Base-by-base conservation (phyloP, 2,888 invertebrate genomes). In the Chrysomela aeneicollis region DNA sequence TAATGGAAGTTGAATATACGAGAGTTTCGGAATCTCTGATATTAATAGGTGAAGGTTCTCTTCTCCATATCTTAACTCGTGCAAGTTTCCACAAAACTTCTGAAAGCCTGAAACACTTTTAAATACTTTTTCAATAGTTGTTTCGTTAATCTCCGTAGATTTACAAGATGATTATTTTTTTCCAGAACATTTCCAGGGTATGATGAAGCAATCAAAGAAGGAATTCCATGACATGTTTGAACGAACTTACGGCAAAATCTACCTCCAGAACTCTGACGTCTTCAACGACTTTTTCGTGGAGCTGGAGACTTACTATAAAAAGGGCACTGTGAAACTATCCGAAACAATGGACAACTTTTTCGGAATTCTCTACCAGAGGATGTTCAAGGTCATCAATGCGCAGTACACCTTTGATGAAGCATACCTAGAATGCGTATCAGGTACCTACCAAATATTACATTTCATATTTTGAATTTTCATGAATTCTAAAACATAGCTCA, bases 161-260 rank as follows among this genome's bases (percentile, higher is more conserved):
- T n/a, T n/a, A n/a, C n/a, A n/a, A n/a, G n/a, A n/a, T n/a, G n/a
- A n/a, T n/a, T 26, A 26, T 26, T 26, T 26, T 58, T 52, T 76
- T 78, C n/a, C 90, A 96, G 97, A 91, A 77, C 92, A 93, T 83
- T 97, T 97, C 87, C 90, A 90, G 76, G 90, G 92, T 72, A 87
- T 97, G 76, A 85, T 97, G 82, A 87, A 88, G 74, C 89, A 90
- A 72, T 94, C 96, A 19, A 91, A 93, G 75, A 87, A 87, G 72
- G 95, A 93, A 80, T 95, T 98, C 82, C 95, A 98, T 84, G 89
- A 90, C 69, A 97, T 98, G 97, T 98, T 97, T 86, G 92, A 93
- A 79, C 88, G 90, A 73, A 98, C 97, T 0, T 98, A 98, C 84
- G 97, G 97, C 60, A 90, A 95, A 82, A 90, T 97, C 75, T 98